Base-by-base conservation (phyloP, 2,888 invertebrate genomes). In the Carterocephalus palaemon region DNA sequence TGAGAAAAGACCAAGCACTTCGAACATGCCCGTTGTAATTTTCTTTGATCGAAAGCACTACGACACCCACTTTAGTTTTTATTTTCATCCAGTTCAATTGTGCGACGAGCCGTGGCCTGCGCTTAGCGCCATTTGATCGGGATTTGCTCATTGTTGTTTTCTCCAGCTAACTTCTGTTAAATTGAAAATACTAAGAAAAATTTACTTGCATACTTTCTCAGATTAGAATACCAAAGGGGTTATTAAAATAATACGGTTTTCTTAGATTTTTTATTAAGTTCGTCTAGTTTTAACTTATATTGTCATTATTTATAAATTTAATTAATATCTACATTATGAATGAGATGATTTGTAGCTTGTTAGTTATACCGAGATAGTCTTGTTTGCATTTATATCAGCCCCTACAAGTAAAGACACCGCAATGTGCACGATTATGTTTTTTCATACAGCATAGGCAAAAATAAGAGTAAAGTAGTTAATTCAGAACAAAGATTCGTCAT, bases 1-100 rank as follows among this genome's bases (percentile, higher is more conserved):
- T 55, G 56, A 69, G 76, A 75, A 76, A 76, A 76, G 75, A 77
- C 73, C 74, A 72, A 68, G 62, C 66, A 59, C 59, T 65, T 55
- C 59, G 65, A 66, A 69, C 64, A 62, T 72, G 73, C 73, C 70
- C 64, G 60, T 65, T 62, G 80, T 81, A 77, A 82, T 84, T 80
- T 81, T 80, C 80, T 76, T 81, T 83, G 80, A 83, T 81, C 70
- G 78, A 79, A 81, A 81, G 72, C 78, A 73, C 70, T 67, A 65
- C 65, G 69, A 71, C 71, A 70, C 65, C 64, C 65, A 64, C 66
- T 73, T 65, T 55, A 70, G 63, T 74, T 78, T 77, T 80, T 81
- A 74, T 80, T 84, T 80, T 80, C 62, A 74, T 76, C 63, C 71
- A 71, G 82, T 79, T 70, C 70, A 73, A 81, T 73, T 66, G 69